phyloP scores from a whole-genome alignment of 2,797 vertebrate genomes.

The Amblyopsis hoosieri region DNA sequence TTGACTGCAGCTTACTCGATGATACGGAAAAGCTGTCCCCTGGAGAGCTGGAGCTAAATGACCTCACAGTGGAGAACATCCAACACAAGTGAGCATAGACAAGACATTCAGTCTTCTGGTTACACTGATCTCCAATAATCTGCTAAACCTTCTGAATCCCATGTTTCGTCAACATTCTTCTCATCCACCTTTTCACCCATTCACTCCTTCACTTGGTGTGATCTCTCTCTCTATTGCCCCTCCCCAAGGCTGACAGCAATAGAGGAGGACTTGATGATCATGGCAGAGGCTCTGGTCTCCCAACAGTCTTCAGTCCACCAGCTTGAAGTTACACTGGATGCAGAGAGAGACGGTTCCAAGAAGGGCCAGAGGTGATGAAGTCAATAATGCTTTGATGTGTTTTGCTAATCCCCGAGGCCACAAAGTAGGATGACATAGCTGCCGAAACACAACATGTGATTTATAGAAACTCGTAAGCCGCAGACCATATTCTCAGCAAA shows the following conservation, averaged over 20 bases:
- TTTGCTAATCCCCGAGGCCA: not conserved
- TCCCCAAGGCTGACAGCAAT: slow-evolving; percentile 76
- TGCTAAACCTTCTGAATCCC: not conserved
- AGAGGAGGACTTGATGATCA: slow-evolving; percentile 80
- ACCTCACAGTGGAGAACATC: slow-evolving; percentile 89
- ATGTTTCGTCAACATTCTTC: slow-evolving; percentile 6
- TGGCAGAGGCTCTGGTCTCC: slow-evolving; percentile 62
- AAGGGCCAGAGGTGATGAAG: slow-evolving; percentile 79
- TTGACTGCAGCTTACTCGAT: slow-evolving; percentile 86
- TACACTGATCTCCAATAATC: not conserved
- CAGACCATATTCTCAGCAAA: too few species aligned
- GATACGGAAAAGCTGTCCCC: slow-evolving; percentile 80
- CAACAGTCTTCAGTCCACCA: slow-evolving; percentile 80
- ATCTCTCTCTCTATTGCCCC: not conserved
- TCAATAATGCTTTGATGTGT: slow-evolving; percentile 5
- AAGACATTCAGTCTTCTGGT: not conserved
- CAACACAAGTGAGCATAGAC: slow-evolving; percentile 85
- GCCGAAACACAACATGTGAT: not conserved
- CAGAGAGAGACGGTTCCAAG: slow-evolving; percentile 71
- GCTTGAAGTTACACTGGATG: slow-evolving; percentile 82
- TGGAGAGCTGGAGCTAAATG: slow-evolving; percentile 86
- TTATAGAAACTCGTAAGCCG: too few species aligned
- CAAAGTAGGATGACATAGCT: not conserved
- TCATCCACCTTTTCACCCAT: slow-evolving; percentile 14
- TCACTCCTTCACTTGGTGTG: not conserved